Base-by-base conservation (phyloP, 2,888 invertebrate species). In the Mongoloraphidia duomilia region DNA sequence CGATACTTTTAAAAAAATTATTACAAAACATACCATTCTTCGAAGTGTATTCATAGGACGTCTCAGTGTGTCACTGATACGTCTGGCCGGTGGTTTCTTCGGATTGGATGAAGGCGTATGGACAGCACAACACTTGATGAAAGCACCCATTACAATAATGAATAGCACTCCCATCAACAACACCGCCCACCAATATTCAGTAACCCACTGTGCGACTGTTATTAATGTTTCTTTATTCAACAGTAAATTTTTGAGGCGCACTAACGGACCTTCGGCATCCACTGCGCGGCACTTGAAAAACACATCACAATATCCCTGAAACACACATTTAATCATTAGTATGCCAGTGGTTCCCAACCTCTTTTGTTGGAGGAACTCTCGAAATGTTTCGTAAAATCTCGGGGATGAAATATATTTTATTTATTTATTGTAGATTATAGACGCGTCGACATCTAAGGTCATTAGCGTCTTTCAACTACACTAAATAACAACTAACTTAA, bases 61-160 rank as follows among this genome's bases (percentile, higher is more conserved):
- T 39, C 92, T 76, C 33, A 93, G 70, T 6, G 94, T 93, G 64
- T 96, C 94, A 54, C 91, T 89, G 57, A 98, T 77, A 56, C 94
- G 83, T 57, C 94, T 80, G 9, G 96, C 95, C 0, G 96, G 93
- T 49, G 93, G 85, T 60, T 94, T 89, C 68, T 95, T 95, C 8
- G 98, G 98, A 76, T 99, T 98, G 54, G 92, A 94, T 50, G 94
- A 94, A 33, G 98, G 98, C 48, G 98, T 99, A 70, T 99, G 97
- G 47, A 99, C 98, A 34, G 98, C 98, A 69, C 97, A 99, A 68
- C 97, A 95, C 68, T 98, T 97, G 62, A 98, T 96, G 68, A 99
- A 98, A 50, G 93, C 75, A 48, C 93, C 96, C 96, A 98, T 96
- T 62, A 94, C 82, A 58, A 96, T 84, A 48, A 97, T 81, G 63